A percentile compares a stretch with the other conserved stretches of the same genome.
These are phyloP conservation scores for Platycnemis pennipes DNA, from an alignment of 2,888 invertebrate species.

Conservation along the genomic window DNA sequence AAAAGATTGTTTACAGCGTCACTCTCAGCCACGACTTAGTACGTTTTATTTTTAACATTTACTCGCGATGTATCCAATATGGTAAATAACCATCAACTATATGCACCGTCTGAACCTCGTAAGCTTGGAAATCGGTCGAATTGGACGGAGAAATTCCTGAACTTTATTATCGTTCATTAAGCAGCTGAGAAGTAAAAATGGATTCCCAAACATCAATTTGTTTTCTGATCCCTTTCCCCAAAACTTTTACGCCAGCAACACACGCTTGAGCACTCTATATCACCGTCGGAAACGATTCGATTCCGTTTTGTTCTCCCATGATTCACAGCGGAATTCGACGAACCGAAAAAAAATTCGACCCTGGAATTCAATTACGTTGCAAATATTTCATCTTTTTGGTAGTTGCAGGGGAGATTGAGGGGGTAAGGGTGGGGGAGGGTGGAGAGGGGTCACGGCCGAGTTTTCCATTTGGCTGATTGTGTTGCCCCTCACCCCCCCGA, in stretches of 20 bases:
- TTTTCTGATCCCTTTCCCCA: slow-evolving; percentile 13
- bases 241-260: not conserved
- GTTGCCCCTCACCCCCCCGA: not conserved
- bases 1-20: not conserved
- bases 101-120: not conserved
- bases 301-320: slow-evolving; percentile 1
- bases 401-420: not conserved
- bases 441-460: not conserved
- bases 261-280: not conserved
- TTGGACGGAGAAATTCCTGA: not conserved
- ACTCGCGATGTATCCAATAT: not conserved
- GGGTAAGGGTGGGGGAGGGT: not conserved
- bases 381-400: slow-evolving; percentile 15
- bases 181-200: not conserved
- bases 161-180: not conserved
- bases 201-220: not conserved
- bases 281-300: not conserved
- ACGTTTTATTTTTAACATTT: not conserved
- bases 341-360: not conserved
- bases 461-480: slow-evolving; percentile 31
- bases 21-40: not conserved
- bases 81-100: not conserved
- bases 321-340: not conserved
- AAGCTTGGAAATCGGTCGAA: not conserved
- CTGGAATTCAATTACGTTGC: slow-evolving; percentile 23